phyloP scores from a whole-genome alignment of 2,888 invertebrate genomes.

The Fabriciana adippe region DNA sequence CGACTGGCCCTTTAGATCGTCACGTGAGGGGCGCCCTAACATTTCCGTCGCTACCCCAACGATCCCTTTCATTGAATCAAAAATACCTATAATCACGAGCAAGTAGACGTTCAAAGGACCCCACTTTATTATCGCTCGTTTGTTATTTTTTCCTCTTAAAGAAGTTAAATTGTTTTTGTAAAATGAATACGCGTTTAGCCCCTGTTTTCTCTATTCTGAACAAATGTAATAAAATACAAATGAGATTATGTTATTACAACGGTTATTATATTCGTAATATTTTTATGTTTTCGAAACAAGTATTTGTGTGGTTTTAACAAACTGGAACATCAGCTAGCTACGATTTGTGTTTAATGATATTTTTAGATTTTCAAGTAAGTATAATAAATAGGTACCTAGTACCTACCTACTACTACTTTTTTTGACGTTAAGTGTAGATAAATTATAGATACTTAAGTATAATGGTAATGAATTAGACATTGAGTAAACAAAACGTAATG shows the following conservation, averaged over 20 bases:
- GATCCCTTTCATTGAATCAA: slow-evolving; percentile 69
- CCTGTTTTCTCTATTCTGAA: slow-evolving; percentile 7
- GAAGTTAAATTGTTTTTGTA: slow-evolving; percentile 35
- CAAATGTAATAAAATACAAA: slow-evolving; percentile 17
- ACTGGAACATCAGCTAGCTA: too few relatives aligned
- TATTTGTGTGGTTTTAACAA: slow-evolving; percentile 1
- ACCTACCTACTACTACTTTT: too few relatives aligned
- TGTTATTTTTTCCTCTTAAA: slow-evolving; percentile 42
- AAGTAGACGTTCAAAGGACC: slow-evolving; percentile 59
- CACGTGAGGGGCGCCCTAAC: slow-evolving; percentile 51
- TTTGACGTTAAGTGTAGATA: too few relatives aligned
- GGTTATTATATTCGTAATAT: slow-evolving; percentile 6
- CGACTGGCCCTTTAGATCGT: slow-evolving; percentile 39
- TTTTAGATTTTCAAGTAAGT: too few relatives aligned
- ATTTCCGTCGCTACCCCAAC: slow-evolving; percentile 69
- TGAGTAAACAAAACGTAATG: background rate
- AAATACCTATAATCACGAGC: slow-evolving; percentile 64
- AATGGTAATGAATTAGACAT: background rate
- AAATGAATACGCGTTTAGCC: slow-evolving; percentile 21
- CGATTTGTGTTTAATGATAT: too few relatives aligned
- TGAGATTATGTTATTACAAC: slow-evolving; percentile 20
- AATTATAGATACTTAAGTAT: background rate
- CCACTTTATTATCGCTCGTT: slow-evolving; percentile 47
- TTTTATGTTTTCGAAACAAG: slow-evolving; percentile 5
- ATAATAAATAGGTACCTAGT: too few relatives aligned